Percentiles rank a stretch among this genome's conserved stretches.
phyloP scores from a whole-genome alignment of 1,140 invertebrate species.

The Teleogryllus occipitalis region DNA sequence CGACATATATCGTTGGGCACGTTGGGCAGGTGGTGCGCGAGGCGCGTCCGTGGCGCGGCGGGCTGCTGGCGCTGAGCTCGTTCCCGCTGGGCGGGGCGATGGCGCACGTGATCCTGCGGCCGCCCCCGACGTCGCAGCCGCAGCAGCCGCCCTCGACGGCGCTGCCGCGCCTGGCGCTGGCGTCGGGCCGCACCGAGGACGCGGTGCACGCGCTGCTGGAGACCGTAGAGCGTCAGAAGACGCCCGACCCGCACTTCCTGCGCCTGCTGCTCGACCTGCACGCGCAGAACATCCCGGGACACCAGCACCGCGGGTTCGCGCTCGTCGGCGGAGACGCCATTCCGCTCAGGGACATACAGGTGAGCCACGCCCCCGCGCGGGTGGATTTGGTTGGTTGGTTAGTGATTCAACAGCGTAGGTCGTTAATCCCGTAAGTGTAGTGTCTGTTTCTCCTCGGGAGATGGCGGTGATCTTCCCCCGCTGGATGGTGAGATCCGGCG shows the following conservation, averaged over 20 bases:
- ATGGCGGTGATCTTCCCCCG: no score
- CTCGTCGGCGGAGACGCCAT: background rate
- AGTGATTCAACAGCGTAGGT: background rate
- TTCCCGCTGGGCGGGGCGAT: background rate
- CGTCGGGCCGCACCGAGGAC: background rate
- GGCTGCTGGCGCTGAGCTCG: background rate
- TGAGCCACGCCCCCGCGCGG: background rate
- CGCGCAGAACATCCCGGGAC: slow-evolving; percentile 31
- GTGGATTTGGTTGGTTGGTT: background rate
- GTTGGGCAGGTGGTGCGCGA: slow-evolving; percentile 40
- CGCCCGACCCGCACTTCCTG: slow-evolving; percentile 35
- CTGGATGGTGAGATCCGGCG: no score
- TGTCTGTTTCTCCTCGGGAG: no score
- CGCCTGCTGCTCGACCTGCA: slow-evolving; percentile 31
- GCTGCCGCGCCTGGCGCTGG: background rate
- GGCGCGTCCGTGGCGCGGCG: background rate
- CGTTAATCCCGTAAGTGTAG: background rate
- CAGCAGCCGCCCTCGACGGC: background rate
- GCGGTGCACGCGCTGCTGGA: background rate
- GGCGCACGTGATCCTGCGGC: background rate
- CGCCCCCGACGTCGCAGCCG: background rate
- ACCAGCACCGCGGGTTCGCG: slow-evolving; percentile 42
- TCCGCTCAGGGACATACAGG: background rate
- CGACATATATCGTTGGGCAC: no score
- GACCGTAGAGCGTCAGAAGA: slow-evolving; percentile 36